phyloP scores from a whole-genome alignment of 2,113 vertebrate genomes.

The Prietella phreatophila region DNA sequence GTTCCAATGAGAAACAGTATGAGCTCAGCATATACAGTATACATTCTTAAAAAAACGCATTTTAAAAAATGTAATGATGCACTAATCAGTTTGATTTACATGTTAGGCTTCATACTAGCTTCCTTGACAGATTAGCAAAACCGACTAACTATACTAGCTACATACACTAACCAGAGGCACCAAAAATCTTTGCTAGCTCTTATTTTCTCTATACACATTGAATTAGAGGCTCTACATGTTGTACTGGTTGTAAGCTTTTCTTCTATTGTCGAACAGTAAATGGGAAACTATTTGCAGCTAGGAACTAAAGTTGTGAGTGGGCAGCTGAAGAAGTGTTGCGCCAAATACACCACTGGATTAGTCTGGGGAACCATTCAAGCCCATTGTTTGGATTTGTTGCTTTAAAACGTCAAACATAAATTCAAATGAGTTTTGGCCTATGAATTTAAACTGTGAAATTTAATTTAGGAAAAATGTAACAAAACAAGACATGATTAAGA shows the following conservation, averaged over 20 bases:
- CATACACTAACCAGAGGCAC: neutral
- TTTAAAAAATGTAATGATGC: neutral
- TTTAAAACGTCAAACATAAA: neutral
- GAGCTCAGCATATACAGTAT: neutral
- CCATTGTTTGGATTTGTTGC: neutral
- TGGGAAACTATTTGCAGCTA: no score
- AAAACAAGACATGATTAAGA: neutral
- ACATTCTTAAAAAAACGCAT: neutral
- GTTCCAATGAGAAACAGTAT: neutral
- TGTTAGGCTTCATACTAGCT: neutral
- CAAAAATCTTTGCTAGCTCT: neutral
- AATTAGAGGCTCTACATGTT: no score
- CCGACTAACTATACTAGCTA: neutral
- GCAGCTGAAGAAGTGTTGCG: neutral
- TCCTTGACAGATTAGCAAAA: neutral
- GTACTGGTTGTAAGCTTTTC: no score
- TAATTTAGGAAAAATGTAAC: neutral
- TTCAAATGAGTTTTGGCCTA: neutral
- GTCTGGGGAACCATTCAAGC: neutral
- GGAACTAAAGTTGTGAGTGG: no score
- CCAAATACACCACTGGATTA: neutral
- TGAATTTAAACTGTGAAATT: neutral
- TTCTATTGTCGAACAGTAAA: no score
- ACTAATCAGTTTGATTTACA: neutral
- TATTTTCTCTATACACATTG: no score